Percentiles rank a stretch among this genome's conserved stretches.
Conservation (phyloP, 2,113 vertebrate genomes). For the Eretmochelys imbricata region DNA sequence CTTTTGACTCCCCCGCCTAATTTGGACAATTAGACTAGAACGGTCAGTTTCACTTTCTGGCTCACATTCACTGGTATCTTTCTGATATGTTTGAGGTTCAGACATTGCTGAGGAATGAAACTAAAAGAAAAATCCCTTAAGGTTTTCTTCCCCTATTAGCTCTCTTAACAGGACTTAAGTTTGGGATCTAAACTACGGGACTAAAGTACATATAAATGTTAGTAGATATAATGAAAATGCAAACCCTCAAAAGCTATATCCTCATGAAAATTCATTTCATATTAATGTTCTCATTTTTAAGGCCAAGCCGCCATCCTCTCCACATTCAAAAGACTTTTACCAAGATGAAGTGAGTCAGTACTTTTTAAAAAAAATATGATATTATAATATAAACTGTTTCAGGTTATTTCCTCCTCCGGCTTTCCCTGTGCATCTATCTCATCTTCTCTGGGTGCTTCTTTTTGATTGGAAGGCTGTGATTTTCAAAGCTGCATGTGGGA, state of each 20-base stretch:
- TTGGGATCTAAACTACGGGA: neutral
- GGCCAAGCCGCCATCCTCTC: neutral
- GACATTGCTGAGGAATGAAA: conserved; percentile 30
- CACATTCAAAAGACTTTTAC: neutral
- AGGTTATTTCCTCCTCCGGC: neutral
- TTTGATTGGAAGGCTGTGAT: neutral
- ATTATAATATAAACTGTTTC: neutral
- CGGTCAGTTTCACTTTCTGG: conserved; percentile 15
- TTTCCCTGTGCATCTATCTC: neutral
- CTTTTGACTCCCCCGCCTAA: neutral
- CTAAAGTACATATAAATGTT: neutral
- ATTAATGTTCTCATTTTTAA: neutral
- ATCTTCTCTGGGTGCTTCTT: neutral
- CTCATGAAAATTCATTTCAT: neutral
- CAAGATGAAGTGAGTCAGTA: neutral
- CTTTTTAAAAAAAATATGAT: neutral
- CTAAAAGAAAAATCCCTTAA: conserved; percentile 16
- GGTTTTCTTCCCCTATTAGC: neutral
- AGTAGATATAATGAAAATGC: neutral
- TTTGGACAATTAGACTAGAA: neutral
- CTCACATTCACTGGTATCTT: conserved; percentile 25
- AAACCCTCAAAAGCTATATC: neutral
- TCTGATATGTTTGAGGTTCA: neutral
- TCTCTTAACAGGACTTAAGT: neutral
- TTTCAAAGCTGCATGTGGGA: conserved; percentile 8